Evolutionary conservation across 2,797 vertebrate species (phyloP).

Genomic region (Avahi laniger): DNA sequence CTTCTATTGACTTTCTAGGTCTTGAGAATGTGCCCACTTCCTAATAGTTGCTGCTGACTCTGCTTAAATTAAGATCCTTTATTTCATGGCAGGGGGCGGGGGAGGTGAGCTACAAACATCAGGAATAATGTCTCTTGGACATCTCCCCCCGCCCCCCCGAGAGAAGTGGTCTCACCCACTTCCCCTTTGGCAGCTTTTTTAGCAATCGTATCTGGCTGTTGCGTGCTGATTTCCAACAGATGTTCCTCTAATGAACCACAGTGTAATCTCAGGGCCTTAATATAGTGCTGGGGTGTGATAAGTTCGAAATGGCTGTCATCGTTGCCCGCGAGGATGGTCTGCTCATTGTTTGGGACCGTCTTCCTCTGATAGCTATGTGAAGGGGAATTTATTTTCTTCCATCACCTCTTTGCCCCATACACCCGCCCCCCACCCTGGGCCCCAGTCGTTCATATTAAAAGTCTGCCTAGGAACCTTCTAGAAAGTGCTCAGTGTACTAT

Average conservation of each 20-base stretch:
- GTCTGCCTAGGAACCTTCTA: constrained; percentile 54
- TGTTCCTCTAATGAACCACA: constrained; percentile 83
- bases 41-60: background rate
- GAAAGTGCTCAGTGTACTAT: constrained; percentile 13
- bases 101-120: background rate
- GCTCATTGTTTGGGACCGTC: constrained; percentile 86
- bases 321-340: constrained; percentile 79
- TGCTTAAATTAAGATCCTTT: background rate
- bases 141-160: background rate
- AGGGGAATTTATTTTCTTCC: constrained; percentile 79
- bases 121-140: background rate
- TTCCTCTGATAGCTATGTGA: constrained; percentile 81
- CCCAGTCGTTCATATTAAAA: constrained; percentile 78
- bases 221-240: constrained; percentile 83
- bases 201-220: constrained; percentile 67
- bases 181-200: constrained; percentile 47
- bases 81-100: background rate
- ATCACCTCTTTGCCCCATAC: background rate
- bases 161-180: background rate
- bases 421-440: constrained; percentile 43
- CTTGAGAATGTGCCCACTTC: background rate
- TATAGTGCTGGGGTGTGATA: constrained; percentile 86
- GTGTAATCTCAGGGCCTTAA: constrained; percentile 87
- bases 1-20: background rate
- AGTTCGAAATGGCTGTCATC: constrained; percentile 86